A percentile compares a stretch with the other conserved stretches of the same genome.
phyloP scores from a whole-genome alignment of 53 echinoderm and acorn worm species.

The Henricia sp. region DNA sequence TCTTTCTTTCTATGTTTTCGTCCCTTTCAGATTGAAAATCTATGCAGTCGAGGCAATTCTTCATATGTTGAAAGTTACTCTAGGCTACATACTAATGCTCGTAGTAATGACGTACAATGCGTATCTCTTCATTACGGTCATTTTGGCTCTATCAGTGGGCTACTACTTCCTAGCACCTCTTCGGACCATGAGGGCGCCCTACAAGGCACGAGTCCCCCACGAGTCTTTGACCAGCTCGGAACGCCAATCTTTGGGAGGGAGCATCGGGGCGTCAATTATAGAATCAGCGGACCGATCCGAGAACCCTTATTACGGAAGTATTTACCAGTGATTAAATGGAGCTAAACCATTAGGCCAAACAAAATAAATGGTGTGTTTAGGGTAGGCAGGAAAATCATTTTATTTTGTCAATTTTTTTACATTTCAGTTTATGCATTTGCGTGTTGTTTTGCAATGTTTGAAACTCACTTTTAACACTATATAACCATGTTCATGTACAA shows the following conservation, averaged over 20 bases:
- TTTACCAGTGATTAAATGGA: constrained; percentile 39
- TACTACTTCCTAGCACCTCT: constrained; percentile 38
- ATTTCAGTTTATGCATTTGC: no score
- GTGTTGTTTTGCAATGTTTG: no score
- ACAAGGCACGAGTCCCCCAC: constrained; percentile 12
- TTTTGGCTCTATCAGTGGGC: constrained; percentile 5
- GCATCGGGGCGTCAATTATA: neutral
- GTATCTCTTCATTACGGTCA: constrained; percentile 32
- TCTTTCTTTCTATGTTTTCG: no score
- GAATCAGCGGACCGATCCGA: constrained; percentile 25
- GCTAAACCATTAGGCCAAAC: no score
- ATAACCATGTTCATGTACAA: no score
- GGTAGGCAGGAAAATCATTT: no score
- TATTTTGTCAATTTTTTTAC: no score
- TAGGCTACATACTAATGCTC: constrained; percentile 45
- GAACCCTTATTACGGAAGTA: neutral
- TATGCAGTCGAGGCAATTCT: constrained; percentile 4
- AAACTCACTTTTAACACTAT: no score
- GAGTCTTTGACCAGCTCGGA: constrained; percentile 33
- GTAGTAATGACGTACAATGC: constrained; percentile 49
- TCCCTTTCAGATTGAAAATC: constrained; percentile 31
- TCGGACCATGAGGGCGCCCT: constrained; percentile 14
- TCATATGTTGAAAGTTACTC: constrained; percentile 1
- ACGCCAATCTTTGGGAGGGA: neutral
- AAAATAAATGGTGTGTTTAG: no score